Evolutionary conservation across 2,113 vertebrate species (phyloP), one percentile per base, ranked within the genome.

Genomic region (Thryonomys swinderianus): DNA sequence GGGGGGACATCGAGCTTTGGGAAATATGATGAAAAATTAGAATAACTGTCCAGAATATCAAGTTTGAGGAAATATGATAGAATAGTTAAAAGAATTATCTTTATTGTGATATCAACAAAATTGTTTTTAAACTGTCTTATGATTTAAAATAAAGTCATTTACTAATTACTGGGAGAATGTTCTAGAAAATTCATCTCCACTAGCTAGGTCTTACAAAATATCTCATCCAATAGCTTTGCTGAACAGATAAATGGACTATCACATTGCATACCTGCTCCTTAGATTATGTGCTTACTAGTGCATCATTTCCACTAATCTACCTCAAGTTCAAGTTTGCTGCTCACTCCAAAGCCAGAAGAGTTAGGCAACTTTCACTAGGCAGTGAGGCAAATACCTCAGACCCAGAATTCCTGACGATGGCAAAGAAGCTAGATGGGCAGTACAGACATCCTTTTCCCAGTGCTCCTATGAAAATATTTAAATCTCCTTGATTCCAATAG

Each of bases 131-230:
- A 57, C n/a, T 73, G 8, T 37, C 21, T 8, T 48, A 37, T 25
- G 23, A 30, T 85, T 79, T 86, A 79, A 86, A 45, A 40, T 51
- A 83, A 86, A 67, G 78, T 20, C 32, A 83, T 3, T 66, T 51
- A 42, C 40, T 37, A 71, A n/a, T 40, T 51, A 27, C 6, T n/a
- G 27, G 69, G 88, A 87, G 40, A 69, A 61, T 95, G 64, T 83
- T 59, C 59, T 78, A 55, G 21, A 42, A 83, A 51, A 83, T 21
- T 53, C 45, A 67, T n/a, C 30, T 7, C 78, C 25, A 6, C 18
- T 59, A 73, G 7, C 17, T 61, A 81, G 42, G 14, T 85, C 66
- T 91, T 88, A 40, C 32, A 16, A 92, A 93, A 94, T n/a, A n/a
- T 71, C 45, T 78, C 18, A 85, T 64, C 32, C 90, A 42, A 53